Evolutionary conservation across 1,140 invertebrate genomes (phyloP).

Genomic region (Anastrepha ludens): DNA sequence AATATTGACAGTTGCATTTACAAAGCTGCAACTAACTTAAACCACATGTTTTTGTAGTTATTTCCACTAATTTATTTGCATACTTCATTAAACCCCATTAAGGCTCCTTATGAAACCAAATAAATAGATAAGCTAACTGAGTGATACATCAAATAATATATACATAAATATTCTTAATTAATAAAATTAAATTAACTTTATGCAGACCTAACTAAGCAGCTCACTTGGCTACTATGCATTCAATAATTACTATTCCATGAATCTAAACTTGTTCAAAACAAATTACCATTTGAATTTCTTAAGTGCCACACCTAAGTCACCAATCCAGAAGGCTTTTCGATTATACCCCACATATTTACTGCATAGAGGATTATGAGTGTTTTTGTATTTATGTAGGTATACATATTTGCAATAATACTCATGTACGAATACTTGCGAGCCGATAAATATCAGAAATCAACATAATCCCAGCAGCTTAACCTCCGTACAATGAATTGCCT

Average conservation of each 20-base stretch:
- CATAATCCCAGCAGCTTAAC: conserved; percentile 46
- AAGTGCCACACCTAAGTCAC: conserved; percentile 13
- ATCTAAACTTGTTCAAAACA: conserved; percentile 21
- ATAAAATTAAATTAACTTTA: conserved; percentile 29
- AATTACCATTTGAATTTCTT: conserved; percentile 37
- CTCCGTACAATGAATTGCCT: conserved; percentile 42
- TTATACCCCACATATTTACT: conserved; percentile 31
- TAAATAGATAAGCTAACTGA: neutral
- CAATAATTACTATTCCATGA: conserved; percentile 22
- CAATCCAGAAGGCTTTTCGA: neutral
- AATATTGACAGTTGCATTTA: neutral
- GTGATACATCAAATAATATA: conserved; percentile 1
- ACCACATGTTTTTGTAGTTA: too few species aligned
- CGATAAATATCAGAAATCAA: conserved; percentile 52
- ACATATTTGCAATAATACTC: conserved; percentile 16
- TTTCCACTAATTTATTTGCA: neutral
- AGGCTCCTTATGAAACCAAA: neutral
- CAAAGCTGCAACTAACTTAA: neutral
- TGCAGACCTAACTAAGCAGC: neutral
- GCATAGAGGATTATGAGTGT: conserved; percentile 43
- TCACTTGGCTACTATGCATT: conserved; percentile 9
- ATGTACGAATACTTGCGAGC: conserved; percentile 36
- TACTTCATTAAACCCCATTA: too few species aligned
- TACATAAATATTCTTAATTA: conserved; percentile 18
- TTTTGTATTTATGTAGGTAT: conserved; percentile 15